These are phyloP conservation scores for Platyrinchus mystaceus DNA, from an alignment of 2,797 vertebrate genomes.

Conservation along the genomic window DNA sequence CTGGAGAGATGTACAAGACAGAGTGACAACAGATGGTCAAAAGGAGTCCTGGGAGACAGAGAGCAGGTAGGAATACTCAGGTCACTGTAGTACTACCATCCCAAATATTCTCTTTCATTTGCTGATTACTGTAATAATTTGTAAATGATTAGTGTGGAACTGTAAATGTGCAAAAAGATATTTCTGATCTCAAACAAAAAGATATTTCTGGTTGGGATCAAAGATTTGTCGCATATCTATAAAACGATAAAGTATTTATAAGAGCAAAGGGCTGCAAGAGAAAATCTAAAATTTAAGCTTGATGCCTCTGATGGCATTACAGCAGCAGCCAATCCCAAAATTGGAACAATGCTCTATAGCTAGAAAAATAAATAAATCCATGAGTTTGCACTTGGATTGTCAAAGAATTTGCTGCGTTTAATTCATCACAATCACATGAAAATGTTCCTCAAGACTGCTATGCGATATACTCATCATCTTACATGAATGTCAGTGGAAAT, in stretches of 20 bases:
- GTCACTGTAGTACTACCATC: not conserved
- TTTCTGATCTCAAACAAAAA: not conserved
- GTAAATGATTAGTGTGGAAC: not conserved
- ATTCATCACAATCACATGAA: not conserved
- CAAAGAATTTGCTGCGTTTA: not conserved
- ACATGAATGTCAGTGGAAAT: not conserved
- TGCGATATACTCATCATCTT: not conserved
- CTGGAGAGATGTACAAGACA: not conserved
- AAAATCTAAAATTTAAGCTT: not conserved
- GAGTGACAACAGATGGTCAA: not conserved
- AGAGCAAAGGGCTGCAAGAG: not conserved
- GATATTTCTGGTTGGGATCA: not conserved
- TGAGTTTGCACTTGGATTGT: not conserved
- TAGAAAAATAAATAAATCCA: not conserved
- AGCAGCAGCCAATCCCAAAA: not conserved
- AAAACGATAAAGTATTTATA: not conserved
- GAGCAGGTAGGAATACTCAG: not conserved
- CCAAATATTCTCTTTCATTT: not conserved
- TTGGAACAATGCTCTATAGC: not conserved
- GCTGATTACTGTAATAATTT: not conserved
- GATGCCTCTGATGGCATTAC: not conserved
- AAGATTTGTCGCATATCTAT: not conserved
- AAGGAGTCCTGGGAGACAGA: not conserved
- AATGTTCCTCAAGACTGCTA: not conserved
- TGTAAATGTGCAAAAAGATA: not conserved